phyloP scores from a whole-genome alignment of 2,888 invertebrate species.

The Endomychus coccineus region DNA sequence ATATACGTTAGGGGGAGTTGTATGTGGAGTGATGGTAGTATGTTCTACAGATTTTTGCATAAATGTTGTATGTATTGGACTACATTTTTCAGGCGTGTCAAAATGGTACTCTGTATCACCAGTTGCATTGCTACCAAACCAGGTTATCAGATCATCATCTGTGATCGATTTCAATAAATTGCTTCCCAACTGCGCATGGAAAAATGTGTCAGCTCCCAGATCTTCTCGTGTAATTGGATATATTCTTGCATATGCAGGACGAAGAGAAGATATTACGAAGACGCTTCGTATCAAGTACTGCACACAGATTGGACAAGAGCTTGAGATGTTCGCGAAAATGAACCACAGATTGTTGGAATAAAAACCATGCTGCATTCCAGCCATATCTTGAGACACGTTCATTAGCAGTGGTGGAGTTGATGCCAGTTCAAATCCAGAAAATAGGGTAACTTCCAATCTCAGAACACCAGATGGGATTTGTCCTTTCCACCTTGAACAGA shows the following conservation, averaged over 20 bases:
- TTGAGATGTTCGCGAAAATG: conserved; percentile 54
- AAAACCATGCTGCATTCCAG: conserved; percentile 54
- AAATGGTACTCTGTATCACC: conserved; percentile 12
- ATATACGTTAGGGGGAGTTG: conserved; percentile 11
- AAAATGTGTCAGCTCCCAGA: conserved; percentile 51
- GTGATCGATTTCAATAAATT: conserved; percentile 54
- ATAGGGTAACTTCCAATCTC: conserved; percentile 54
- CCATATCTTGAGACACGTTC: conserved; percentile 51
- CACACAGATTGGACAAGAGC: conserved; percentile 55
- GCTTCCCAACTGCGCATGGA: conserved; percentile 37
- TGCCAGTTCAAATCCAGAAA: conserved; percentile 57
- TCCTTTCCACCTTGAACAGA: conserved; percentile 51
- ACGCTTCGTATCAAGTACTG: conserved; percentile 54
- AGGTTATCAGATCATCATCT: conserved; percentile 59
- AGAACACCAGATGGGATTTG: conserved; percentile 54
- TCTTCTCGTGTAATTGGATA: conserved; percentile 57
- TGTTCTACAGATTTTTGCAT: conserved; percentile 4
- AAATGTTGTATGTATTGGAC: conserved; percentile 10
- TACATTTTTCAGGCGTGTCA: conserved; percentile 13
- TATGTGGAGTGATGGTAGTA: conserved; percentile 10
- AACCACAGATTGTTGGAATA: conserved; percentile 58
- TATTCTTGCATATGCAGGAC: conserved; percentile 57
- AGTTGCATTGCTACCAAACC: conserved; percentile 57
- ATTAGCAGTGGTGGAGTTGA: conserved; percentile 43
- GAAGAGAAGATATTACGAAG: conserved; percentile 53